phyloP scores from a whole-genome alignment of 2,797 vertebrate genomes.

The Chelon labrosus region DNA sequence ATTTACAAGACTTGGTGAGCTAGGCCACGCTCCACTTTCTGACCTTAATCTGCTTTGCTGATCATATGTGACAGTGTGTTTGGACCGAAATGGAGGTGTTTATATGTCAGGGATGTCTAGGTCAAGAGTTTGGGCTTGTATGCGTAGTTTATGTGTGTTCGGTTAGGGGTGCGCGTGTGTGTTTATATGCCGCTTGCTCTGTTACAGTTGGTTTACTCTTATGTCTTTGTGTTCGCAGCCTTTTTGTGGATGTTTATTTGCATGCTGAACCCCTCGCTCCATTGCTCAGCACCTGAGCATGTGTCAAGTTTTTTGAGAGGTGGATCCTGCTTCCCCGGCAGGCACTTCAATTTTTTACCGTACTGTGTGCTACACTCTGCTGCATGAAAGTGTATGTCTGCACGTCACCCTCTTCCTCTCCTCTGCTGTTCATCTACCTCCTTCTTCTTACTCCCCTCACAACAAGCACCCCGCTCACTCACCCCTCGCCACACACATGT shows the following conservation, averaged over 20 bases:
- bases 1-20: conserved; percentile 77
- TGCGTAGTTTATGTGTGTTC: conserved; percentile 17
- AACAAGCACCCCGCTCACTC: conserved; percentile 43
- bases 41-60: conserved; percentile 78
- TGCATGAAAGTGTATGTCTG: conserved; percentile 68
- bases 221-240: conserved; percentile 23
- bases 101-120: conserved; percentile 27
- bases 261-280: conserved; percentile 48
- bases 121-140: conserved; percentile 21
- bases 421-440: conserved; percentile 58
- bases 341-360: conserved; percentile 84
- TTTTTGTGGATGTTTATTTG: conserved; percentile 20
- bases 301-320: conserved; percentile 71
- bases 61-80: conserved; percentile 26
- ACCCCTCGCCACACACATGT: conserved; percentile 29
- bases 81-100: conserved; percentile 31
- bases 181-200: conserved; percentile 18
- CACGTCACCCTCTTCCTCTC: conserved; percentile 43
- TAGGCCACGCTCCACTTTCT: conserved; percentile 70
- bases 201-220: conserved; percentile 19
- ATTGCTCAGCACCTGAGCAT: conserved; percentile 69
- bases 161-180: conserved; percentile 12
- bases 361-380: conserved; percentile 64
- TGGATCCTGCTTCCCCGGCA: conserved; percentile 74
- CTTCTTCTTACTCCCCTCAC: conserved; percentile 46